Base-by-base conservation (phyloP, 2,888 invertebrate species). In the Ceramica pisi region DNA sequence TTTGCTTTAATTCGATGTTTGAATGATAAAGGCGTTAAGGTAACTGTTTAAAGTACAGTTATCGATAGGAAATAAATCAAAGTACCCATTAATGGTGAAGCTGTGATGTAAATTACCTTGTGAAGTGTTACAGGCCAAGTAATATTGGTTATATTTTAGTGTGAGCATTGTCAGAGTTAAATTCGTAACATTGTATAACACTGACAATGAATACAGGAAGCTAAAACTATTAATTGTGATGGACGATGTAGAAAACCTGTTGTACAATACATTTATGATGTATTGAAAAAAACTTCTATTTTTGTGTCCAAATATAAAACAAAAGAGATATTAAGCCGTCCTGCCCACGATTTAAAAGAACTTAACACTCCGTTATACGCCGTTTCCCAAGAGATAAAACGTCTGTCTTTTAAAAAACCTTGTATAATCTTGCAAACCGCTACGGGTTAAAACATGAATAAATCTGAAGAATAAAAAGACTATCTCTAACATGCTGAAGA, bases 41-140 rank as follows among this genome's bases (percentile, higher is more conserved):
- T 77, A 81, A 80, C 81, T 73, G 81, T 70, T 69, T 26, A 62
- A 63, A 9, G 19, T 53, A 81, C 80, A 64, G 80, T 80, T 80
- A 68, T 66, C 21, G 5, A 64, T 64, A 57, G 50, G 21, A 69
- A 60, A 71, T 67, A 67, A 67, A 76, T 76, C 80, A 63, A 69
- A 69, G 14, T 53, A 38, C 0, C 71, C 31, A 64, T 50, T 71
- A 26, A 57, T 57, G 10, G 38, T 44, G 10, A 57, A 76, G 31
- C 67, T 79, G 21, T 38, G 23, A 60, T 26, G 0, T n/a, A 55
- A 64, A 44, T 38, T 3, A 41, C 4, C 1, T 12, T 46, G 12
- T 21, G 14, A 12, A 50, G 8, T 41, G 4, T 41, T 2, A 21
- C 31, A 60, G 70, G 26, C 14, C 56, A 64, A 61, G 63, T 23